These are phyloP conservation scores for Lacanobia oleracea DNA, from an alignment of 2,888 invertebrate genomes.

Conservation along the genomic window DNA sequence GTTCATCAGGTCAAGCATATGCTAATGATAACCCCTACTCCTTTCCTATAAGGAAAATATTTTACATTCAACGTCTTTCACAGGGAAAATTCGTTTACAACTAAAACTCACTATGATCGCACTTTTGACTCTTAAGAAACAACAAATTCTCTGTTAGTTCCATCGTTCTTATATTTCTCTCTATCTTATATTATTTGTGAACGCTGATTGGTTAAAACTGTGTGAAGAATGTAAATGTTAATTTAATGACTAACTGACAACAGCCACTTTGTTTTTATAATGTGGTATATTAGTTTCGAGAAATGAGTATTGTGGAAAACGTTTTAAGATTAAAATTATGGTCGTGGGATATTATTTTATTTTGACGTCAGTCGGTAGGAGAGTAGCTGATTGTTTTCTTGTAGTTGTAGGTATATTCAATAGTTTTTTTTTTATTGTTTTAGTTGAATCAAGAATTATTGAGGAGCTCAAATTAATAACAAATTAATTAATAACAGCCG, in stretches of 20 bases:
- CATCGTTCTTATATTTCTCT: slow-evolving; percentile 3
- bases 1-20: background rate
- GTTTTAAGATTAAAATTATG: slow-evolving; percentile 14
- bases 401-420: too few relatives aligned
- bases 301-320: slow-evolving; percentile 32
- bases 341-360: slow-evolving; percentile 24
- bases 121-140: background rate
- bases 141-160: slow-evolving; percentile 8
- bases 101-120: background rate
- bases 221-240: slow-evolving; percentile 44
- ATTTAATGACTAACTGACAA: slow-evolving; percentile 47
- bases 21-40: background rate
- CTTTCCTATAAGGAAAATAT: slow-evolving; percentile 12
- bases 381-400: background rate
- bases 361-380: background rate
- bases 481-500: too few relatives aligned
- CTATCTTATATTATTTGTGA: background rate
- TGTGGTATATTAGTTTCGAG: slow-evolving; percentile 40
- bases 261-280: slow-evolving; percentile 46
- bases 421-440: too few relatives aligned
- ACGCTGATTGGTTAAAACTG: slow-evolving; percentile 29
- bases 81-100: background rate
- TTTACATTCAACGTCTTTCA: slow-evolving; percentile 4
- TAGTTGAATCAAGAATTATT: too few relatives aligned
- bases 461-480: too few relatives aligned